These are phyloP conservation scores for Coilia nasus DNA, from an alignment of 2,797 vertebrate genomes.

Conservation along the genomic window DNA sequence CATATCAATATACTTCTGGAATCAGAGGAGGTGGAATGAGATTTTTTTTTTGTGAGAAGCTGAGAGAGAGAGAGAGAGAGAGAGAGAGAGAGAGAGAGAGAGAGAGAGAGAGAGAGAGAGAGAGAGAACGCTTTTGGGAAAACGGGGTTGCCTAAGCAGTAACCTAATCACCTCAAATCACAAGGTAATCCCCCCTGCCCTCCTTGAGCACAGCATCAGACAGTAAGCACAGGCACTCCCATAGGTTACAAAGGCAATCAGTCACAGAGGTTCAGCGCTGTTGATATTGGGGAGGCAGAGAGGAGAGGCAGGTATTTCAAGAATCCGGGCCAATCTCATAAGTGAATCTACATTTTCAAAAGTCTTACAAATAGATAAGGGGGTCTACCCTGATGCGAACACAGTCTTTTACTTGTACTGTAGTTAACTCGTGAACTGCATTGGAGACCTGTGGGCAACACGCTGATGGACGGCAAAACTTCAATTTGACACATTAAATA, in stretches of 20 bases:
- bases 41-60: background rate
- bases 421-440: background rate
- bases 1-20: conserved; percentile 61
- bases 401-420: background rate
- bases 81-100: background rate
- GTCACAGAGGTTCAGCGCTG: conserved; percentile 41
- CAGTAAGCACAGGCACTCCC: conserved; percentile 34
- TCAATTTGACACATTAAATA: conserved; percentile 20
- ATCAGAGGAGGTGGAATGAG: conserved; percentile 53
- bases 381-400: background rate
- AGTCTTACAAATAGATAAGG: conserved; percentile 12
- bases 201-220: conserved; percentile 41
- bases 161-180: conserved; percentile 58
- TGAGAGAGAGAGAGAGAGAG: background rate
- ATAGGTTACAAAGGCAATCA: conserved; percentile 40
- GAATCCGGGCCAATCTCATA: conserved; percentile 22
- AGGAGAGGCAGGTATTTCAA: conserved; percentile 31
- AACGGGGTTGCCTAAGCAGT: conserved; percentile 55
- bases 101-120: background rate
- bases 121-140: conserved; percentile 3
- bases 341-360: background rate
- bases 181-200: conserved; percentile 52
- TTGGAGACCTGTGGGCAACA: background rate
- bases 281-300: conserved; percentile 39
- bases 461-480: background rate